Conservation (phyloP, 2,113 vertebrate genomes). For the Columbina picui region DNA sequence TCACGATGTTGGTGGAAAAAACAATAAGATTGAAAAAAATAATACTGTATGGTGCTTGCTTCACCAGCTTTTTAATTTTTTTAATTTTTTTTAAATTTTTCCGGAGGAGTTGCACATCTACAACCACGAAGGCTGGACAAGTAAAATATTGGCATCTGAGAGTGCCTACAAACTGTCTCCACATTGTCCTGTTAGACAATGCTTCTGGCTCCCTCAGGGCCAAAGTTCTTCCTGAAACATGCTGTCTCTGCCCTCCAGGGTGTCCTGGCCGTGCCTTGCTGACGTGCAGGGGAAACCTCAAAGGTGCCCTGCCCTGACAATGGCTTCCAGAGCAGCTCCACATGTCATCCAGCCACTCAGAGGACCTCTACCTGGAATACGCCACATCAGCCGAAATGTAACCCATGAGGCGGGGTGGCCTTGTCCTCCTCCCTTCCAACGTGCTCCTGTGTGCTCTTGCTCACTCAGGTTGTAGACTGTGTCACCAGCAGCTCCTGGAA, state of each 20-base stretch:
- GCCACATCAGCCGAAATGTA: neutral
- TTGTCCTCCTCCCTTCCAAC: neutral
- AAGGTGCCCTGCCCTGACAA: constrained; percentile 49
- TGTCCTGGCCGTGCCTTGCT: constrained; percentile 27
- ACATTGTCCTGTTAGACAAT: constrained; percentile 59
- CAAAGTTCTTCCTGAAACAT: neutral
- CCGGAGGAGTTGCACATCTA: neutral
- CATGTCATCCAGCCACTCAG: neutral
- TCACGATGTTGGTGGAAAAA: neutral
- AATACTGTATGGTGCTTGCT: neutral
- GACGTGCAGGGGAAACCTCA: constrained; percentile 41
- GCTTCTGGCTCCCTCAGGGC: constrained; percentile 47
- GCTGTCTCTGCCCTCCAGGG: neutral
- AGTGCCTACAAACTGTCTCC: neutral
- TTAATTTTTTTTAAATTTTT: too few species aligned
- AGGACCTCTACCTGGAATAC: neutral
- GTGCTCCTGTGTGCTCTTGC: neutral
- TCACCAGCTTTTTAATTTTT: neutral
- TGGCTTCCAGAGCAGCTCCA: constrained; percentile 26
- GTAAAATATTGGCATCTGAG: neutral
- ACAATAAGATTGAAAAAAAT: neutral
- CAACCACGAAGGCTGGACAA: constrained; percentile 6
- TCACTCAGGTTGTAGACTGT: neutral
- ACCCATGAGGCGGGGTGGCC: neutral
- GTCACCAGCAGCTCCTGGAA: neutral